phyloP scores from a whole-genome alignment of 2,113 vertebrate species.

The Acinonyx jubatus region DNA sequence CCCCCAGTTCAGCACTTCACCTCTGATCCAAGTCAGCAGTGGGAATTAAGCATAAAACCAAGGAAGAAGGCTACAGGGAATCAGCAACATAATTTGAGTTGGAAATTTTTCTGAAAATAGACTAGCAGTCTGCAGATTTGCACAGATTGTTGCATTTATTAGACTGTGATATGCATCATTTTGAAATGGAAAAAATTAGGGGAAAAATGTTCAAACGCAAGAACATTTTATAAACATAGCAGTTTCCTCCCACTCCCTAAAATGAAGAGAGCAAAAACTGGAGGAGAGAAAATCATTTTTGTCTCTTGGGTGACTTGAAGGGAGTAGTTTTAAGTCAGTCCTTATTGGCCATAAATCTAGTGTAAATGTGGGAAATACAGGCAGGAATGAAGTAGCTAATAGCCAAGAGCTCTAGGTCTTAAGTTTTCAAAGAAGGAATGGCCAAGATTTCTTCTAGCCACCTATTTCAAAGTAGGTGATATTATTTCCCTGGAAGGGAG shows the following conservation, averaged over 20 bases:
- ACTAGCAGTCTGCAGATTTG: slow-evolving; percentile 17
- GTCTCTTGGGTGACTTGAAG: background rate
- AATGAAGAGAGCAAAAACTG: slow-evolving; percentile 56
- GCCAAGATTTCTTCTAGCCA: background rate
- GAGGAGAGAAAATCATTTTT: background rate
- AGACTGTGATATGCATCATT: slow-evolving; percentile 35
- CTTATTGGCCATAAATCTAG: background rate
- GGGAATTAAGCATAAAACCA: background rate
- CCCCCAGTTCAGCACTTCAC: background rate
- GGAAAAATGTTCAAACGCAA: slow-evolving; percentile 58
- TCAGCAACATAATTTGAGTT: slow-evolving; percentile 37
- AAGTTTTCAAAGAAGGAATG: background rate
- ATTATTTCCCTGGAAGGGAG: background rate
- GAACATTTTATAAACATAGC: slow-evolving; percentile 66
- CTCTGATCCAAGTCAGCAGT: background rate
- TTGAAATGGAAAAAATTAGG: slow-evolving; percentile 49
- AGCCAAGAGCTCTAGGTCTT: background rate
- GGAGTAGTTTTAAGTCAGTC: background rate
- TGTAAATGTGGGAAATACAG: background rate
- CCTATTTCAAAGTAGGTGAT: background rate
- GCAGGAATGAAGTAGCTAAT: slow-evolving; percentile 3
- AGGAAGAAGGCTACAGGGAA: background rate
- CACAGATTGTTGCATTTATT: slow-evolving; percentile 59
- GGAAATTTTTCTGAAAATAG: slow-evolving; percentile 66
- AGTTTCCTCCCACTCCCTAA: slow-evolving; percentile 57